Evolutionary conservation across 2,888 invertebrate genomes (phyloP).

Genomic region (Tenodera sinensis): DNA sequence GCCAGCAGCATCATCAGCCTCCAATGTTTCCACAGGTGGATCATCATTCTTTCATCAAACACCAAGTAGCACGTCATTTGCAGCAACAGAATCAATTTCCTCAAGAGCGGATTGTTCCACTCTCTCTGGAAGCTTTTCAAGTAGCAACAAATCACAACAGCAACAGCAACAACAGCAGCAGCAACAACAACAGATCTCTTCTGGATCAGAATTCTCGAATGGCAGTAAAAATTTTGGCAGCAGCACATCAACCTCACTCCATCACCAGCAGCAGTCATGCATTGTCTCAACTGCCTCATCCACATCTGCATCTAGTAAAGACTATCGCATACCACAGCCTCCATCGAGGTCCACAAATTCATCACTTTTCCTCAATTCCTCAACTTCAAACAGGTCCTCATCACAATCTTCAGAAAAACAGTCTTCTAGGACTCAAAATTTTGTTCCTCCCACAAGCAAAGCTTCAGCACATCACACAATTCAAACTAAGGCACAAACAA

Average conservation of each 20-base stretch:
- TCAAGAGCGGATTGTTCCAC: slow-evolving; percentile 24
- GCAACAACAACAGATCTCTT: slow-evolving; percentile 17
- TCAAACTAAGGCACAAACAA: slow-evolving; percentile 74
- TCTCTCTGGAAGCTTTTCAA: slow-evolving; percentile 20
- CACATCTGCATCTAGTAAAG: slow-evolving; percentile 50
- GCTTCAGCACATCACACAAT: slow-evolving; percentile 50
- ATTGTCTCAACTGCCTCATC: slow-evolving; percentile 67
- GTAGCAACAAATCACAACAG: slow-evolving; percentile 1
- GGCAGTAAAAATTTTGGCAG: slow-evolving; percentile 56
- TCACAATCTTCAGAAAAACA: slow-evolving; percentile 37
- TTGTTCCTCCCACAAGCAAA: slow-evolving; percentile 49
- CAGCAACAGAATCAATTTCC: slow-evolving; percentile 48
- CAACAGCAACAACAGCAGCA: background rate
- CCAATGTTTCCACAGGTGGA: slow-evolving; percentile 47
- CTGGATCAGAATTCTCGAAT: slow-evolving; percentile 37
- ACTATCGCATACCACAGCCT: slow-evolving; percentile 58
- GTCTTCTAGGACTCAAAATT: slow-evolving; percentile 46
- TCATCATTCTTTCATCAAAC: slow-evolving; percentile 63
- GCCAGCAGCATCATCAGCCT: slow-evolving; percentile 47
- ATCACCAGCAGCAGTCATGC: slow-evolving; percentile 65
- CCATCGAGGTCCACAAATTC: slow-evolving; percentile 45
- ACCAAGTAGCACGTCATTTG: slow-evolving; percentile 51
- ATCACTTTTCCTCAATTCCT: slow-evolving; percentile 20
- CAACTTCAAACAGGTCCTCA: slow-evolving; percentile 42
- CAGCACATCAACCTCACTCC: slow-evolving; percentile 38